Evolutionary conservation across 1,140 invertebrate species (phyloP), one percentile per base, ranked within the genome.

Genomic region (Anadara kagoshimensis): DNA sequence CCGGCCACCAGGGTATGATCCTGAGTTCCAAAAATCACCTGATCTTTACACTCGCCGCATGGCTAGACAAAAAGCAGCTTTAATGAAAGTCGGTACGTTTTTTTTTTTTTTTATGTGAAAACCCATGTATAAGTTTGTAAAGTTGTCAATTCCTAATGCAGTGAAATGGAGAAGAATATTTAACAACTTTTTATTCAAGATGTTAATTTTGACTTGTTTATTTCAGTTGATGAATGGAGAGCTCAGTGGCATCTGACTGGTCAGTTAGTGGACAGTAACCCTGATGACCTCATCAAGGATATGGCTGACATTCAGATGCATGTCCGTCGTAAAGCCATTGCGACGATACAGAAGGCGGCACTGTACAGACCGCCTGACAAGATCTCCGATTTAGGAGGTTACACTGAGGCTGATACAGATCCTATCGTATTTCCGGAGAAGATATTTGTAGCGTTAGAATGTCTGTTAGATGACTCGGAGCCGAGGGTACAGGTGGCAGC

Each of bases 281-380:
- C 81, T 4, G 82, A 86, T 66, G 87, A 88, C 56, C 78, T 89
- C 41, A 85, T 88, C 11, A 65, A 73, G 26, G 88, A 89, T 77
- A 89, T 89, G 87, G 82, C 81, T 4, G 87, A 88, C 73, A 86
- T 88, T 22, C 88, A 89, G 65, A 69, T 85, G 7, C 86, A 88
- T 75, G 85, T 89, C 18, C 68, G 87, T 45, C 74, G 88, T 7
- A 86, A 87, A 69, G 85, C 87, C 22, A 85, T 89, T 45, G 82
- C 82, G 0, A 89, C 86, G 8, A 69, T 82, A 14, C 84, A 81
- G n/a, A 84, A 86, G 61, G 86, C 84, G 43, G 81, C 85, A 29
- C 83, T 85, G 64, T 86, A 66, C 49, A 65, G 44, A 11, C 51
- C 64, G 1, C 64, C 49, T 11, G 20, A 26, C 12, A 49, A 54